Evolutionary conservation across 2,888 invertebrate genomes (phyloP).

Genomic region (Sisyra terminalis): DNA sequence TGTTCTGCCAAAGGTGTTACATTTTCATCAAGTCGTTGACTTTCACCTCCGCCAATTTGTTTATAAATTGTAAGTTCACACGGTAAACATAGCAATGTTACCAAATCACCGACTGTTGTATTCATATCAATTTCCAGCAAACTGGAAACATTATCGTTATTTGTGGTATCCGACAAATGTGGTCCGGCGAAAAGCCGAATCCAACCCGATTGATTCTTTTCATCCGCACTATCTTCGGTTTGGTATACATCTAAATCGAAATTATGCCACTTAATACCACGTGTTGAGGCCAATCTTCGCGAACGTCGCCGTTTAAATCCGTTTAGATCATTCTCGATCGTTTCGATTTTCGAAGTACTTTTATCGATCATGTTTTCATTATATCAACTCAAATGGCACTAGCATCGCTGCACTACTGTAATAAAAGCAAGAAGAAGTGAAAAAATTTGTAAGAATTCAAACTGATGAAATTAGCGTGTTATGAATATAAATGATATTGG

Average conservation of each 20-base stretch:
- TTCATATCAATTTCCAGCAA: conserved; percentile 39
- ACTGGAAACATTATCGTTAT: conserved; percentile 36
- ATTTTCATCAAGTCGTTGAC: conserved; percentile 33
- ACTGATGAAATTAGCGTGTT: no score
- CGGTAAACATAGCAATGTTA: conserved; percentile 31
- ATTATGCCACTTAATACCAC: conserved; percentile 29
- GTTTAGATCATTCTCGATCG: neutral
- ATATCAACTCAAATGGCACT: no score
- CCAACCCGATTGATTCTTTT: conserved; percentile 34
- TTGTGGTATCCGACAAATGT: conserved; percentile 27
- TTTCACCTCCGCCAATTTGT: conserved; percentile 37
- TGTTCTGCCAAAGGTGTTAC: conserved; percentile 43
- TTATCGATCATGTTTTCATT: conserved; percentile 6
- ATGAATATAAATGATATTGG: no score
- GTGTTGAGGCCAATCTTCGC: conserved; percentile 33
- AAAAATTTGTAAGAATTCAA: no score
- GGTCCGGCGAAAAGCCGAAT: conserved; percentile 42
- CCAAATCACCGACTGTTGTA: conserved; percentile 33
- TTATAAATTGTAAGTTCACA: conserved; percentile 34
- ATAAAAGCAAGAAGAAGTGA: no score
- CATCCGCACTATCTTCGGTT: conserved; percentile 11
- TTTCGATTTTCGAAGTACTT: neutral
- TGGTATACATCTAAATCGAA: conserved; percentile 10
- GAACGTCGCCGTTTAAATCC: conserved; percentile 14
- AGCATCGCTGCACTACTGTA: no score